Evolutionary conservation across 2,888 invertebrate genomes (phyloP).

Genomic region (Plebejus anna): DNA sequence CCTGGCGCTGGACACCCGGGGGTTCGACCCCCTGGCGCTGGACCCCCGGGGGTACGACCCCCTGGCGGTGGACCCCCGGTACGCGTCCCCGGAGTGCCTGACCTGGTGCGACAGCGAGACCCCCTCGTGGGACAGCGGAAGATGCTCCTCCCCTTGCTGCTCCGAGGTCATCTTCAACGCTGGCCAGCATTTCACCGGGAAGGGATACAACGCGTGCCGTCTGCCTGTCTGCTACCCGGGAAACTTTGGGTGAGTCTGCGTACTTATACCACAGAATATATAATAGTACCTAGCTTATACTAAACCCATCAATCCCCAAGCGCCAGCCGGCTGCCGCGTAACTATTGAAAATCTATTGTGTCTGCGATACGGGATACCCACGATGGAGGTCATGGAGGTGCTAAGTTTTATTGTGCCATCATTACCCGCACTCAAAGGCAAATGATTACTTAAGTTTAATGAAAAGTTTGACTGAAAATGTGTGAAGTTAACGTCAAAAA

Average conservation of each 20-base stretch:
- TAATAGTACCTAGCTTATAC: too few relatives aligned
- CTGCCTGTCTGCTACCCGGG: slow-evolving; percentile 67
- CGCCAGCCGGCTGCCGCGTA: too few relatives aligned
- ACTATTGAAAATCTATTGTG: too few relatives aligned
- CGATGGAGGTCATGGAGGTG: too few relatives aligned
- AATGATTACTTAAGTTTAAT: too few relatives aligned
- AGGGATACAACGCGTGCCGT: slow-evolving; percentile 55
- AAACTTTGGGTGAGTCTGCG: slow-evolving; percentile 64
- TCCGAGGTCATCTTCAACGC: slow-evolving; percentile 77
- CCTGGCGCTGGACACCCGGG: slow-evolving; percentile 53
- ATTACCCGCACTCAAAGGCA: too few relatives aligned
- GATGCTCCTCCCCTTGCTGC: slow-evolving; percentile 73
- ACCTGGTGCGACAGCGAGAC: slow-evolving; percentile 57
- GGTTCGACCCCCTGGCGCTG: slow-evolving; percentile 35
- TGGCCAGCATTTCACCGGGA: slow-evolving; percentile 69
- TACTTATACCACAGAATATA: not conserved
- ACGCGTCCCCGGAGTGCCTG: slow-evolving; percentile 60
- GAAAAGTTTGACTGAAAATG: too few relatives aligned
- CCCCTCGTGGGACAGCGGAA: slow-evolving; percentile 62
- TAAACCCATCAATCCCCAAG: too few relatives aligned
- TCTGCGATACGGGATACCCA: too few relatives aligned
- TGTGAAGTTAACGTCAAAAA: too few relatives aligned
- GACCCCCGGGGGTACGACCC: slow-evolving; percentile 38
- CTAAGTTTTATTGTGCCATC: too few relatives aligned
- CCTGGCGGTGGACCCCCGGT: too few relatives aligned